Conservation (phyloP, 2,797 vertebrate genomes). For the Oryzias sinensis region DNA sequence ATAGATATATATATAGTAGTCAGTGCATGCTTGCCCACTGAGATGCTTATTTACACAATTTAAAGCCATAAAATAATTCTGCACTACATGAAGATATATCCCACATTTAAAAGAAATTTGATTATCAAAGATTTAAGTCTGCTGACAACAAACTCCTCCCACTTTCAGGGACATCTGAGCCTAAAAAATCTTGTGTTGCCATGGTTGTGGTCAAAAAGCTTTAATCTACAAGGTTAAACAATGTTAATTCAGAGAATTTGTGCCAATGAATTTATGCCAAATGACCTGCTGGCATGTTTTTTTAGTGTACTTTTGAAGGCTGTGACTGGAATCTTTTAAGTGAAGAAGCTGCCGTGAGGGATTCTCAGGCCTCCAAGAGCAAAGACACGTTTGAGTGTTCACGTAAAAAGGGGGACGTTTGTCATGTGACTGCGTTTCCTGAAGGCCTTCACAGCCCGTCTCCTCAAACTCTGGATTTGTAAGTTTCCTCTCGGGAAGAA, state of each 20-base stretch:
- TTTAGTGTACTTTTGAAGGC: not conserved
- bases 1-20: conserved; percentile 42
- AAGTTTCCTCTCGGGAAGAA: conserved; percentile 6
- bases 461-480: too few relatives aligned
- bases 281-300: not conserved
- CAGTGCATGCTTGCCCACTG: conserved; percentile 63
- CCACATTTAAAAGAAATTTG: conserved; percentile 2
- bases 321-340: conserved; percentile 5
- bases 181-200: conserved; percentile 1
- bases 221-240: not conserved
- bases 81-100: conserved; percentile 47
- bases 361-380: conserved; percentile 3
- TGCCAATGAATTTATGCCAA: not conserved
- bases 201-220: conserved; percentile 4
- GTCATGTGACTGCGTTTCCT: too few relatives aligned
- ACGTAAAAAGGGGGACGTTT: not conserved
- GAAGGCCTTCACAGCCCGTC: too few relatives aligned
- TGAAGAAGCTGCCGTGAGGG: not conserved
- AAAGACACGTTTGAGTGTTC: not conserved
- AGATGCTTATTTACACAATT: conserved; percentile 56
- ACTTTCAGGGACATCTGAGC: not conserved
- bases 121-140: conserved; percentile 16
- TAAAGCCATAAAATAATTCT: conserved; percentile 68
- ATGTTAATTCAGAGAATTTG: conserved; percentile 14
- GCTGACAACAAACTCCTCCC: not conserved